Evolutionary conservation across 1,140 invertebrate genomes (phyloP).

Genomic region (Condylostylus longicornis): DNA sequence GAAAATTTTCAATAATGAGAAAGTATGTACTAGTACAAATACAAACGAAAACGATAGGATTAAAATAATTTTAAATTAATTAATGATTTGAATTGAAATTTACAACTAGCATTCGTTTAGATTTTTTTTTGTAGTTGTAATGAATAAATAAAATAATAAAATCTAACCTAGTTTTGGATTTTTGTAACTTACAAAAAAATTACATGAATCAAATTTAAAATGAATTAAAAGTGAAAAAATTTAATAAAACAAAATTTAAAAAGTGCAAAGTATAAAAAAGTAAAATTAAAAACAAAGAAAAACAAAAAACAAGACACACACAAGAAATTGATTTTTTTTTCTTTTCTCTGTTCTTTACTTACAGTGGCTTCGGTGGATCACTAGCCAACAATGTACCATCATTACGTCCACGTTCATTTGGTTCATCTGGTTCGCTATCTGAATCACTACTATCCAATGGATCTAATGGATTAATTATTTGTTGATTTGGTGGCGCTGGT

Average conservation of each 20-base stretch:
- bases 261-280: neutral
- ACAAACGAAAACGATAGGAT: too few species aligned
- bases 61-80: too few species aligned
- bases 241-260: neutral
- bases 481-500: constrained; percentile 19
- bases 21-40: too few species aligned
- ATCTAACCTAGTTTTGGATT: too few species aligned
- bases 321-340: too few species aligned
- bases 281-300: neutral
- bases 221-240: neutral
- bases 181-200: too few species aligned
- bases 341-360: constrained; percentile 42
- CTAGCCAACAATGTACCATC: constrained; percentile 90
- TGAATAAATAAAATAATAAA: too few species aligned
- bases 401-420: constrained; percentile 52
- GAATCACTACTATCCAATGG: constrained; percentile 47
- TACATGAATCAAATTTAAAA: too few species aligned
- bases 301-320: neutral
- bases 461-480: constrained; percentile 34
- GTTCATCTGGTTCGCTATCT: constrained; percentile 49
- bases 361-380: constrained; percentile 92
- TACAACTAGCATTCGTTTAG: too few species aligned
- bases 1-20: too few species aligned
- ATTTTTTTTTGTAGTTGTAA: too few species aligned
- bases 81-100: too few species aligned